These are phyloP conservation scores for Dromaius novaehollandiae DNA, from an alignment of 2,113 vertebrate species.

Conservation along the genomic window DNA sequence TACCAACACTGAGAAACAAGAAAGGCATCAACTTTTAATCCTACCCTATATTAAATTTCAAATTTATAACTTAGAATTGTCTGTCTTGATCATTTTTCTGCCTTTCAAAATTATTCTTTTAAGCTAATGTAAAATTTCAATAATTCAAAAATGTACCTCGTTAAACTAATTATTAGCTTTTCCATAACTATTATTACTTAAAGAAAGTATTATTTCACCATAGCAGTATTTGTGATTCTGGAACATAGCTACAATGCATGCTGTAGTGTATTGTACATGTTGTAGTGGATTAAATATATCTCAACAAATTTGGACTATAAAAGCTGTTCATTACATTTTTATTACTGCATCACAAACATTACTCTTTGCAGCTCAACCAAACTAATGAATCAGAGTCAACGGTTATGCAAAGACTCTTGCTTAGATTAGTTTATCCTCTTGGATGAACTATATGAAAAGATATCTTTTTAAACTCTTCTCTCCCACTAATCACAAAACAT, in stretches of 20 bases:
- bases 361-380: not conserved
- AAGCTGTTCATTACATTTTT: not conserved
- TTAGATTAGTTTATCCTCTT: not conserved
- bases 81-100: not conserved
- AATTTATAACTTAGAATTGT: not conserved
- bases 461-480: not conserved
- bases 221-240: not conserved
- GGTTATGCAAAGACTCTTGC: not conserved
- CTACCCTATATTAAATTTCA: not conserved
- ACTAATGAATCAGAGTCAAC: not conserved
- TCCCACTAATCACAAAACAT: not conserved
- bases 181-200: not conserved
- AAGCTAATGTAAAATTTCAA: not conserved
- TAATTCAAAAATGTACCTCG: not conserved
- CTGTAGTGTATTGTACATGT: not conserved
- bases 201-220: not conserved
- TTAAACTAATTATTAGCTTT: not conserved
- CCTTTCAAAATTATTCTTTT: not conserved
- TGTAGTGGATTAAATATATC: not conserved
- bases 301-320: not conserved
- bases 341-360: not conserved
- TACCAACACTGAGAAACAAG: not conserved
- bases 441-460: not conserved
- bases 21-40: not conserved
- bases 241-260: not conserved